Evolutionary conservation across 1,140 invertebrate species (phyloP), one percentile per base, ranked within the genome.

Genomic region (Matsumurasca onukii): DNA sequence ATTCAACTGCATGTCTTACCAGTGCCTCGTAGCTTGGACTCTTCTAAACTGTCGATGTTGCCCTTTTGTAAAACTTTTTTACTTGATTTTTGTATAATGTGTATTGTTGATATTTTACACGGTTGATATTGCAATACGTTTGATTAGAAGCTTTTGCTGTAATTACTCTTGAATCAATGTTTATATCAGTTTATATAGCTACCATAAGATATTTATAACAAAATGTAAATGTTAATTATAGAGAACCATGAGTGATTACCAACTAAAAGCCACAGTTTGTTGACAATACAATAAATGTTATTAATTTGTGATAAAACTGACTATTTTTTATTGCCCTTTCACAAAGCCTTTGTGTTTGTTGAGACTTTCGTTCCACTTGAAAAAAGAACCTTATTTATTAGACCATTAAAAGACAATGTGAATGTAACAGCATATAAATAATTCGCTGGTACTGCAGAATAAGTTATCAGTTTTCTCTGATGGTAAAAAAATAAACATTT

Each of bases 231-330:
- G 55, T 59, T 59, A 27, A 27, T 59, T 27, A 59, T 59, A 39
- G 55, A 22, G 25, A 59, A 59, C 12, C 17, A 17, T 12, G 55
- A 59, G 55, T 59, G 55, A 59, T 59, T 25, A 59, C 55, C 49
- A 45, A n/a, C n/a, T 45, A 9, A 45, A 51, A 51, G 49, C 49
- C 24, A 29, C 55, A 59, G 55, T 59, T 59, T 59, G 55, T 59
- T 59, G 55, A 59, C 55, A 59, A 59, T 59, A 59, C 55, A 59
- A 59, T 59, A 59, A 59, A 59, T 59, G 55, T 59, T 59, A 59
- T 59, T 59, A 59, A 59, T 59, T 59, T 59, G 55, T 59, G 24
- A 59, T 59, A 59, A 59, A 25, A 27, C n/a, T 51, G n/a, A 3
- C 5, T 5, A 12, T 51, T 5, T 51, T 51, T 3, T 51, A n/a